Base-by-base conservation (phyloP, 2,888 invertebrate species). In the Drosophila mimica region DNA sequence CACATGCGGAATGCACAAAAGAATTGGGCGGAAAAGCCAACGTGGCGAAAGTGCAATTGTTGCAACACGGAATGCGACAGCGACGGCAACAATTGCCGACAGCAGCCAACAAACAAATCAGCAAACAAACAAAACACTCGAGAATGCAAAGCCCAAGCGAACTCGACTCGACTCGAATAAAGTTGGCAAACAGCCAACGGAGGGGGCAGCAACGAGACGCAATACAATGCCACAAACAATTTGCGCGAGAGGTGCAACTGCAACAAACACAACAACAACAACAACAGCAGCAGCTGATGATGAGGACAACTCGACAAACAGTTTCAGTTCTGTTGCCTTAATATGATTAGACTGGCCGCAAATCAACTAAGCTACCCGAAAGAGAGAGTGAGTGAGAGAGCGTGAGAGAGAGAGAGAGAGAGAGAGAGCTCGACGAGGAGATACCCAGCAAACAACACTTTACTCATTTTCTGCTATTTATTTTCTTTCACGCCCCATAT, bases 11-110 rank as follows among this genome's bases (percentile, higher is more conserved):
- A 67, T 57, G 67, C 31, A 59, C 68, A 63, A 54, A 56, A 36
- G 40, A 33, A 56, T 25, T 51, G 62, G 72, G 68, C 62, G 63
- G 63, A 60, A 64, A 48, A 74, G 56, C 64, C 69, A 76, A 70
- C 77, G 86, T 88, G 83, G 83, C 71, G 64, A 68, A 72, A 76
- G 83, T 78, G 71, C 70, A 75, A 83, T 83, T 86, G 83, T 86
- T 81, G 79, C 84, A 73, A 76, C 63, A 61, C 31, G 51, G 54
- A 63, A 69, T 66, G 65, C 64, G 62, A 69, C 69, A 69, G 59
- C 58, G 66, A 28, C 54, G 53, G 36, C 62, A 49, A 51, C 62
- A 34, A 60, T 57, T 54, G 43, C 62, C 31, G 15, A 25, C 46
- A 46, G 20, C 34, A 28, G 48, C 48, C 31, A 79, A 79, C 76